Percentiles rank a stretch among this genome's conserved stretches.
Evolutionary conservation across 2,113 vertebrate species (phyloP).

Genomic region (Phrynosoma blainvillii): DNA sequence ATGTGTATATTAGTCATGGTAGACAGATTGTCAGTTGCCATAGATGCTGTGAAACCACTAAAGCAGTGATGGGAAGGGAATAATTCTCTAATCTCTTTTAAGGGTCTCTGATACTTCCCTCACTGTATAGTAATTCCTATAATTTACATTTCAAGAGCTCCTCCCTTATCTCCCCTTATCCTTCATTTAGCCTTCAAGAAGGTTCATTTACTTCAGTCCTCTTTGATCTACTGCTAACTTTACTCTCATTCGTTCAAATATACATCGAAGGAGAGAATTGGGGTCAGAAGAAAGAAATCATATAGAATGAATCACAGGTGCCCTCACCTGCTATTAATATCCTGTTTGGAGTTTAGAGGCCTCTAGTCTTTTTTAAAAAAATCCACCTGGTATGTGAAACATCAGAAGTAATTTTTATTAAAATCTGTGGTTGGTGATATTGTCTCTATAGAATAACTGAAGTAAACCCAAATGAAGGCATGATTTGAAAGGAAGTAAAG

Average conservation of each 20-base stretch:
- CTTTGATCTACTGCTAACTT: background rate
- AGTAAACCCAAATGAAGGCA: constrained; percentile 13
- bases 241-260: background rate
- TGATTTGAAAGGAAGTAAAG: constrained; percentile 7
- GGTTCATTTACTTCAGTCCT: background rate
- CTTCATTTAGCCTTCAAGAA: background rate
- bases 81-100: background rate
- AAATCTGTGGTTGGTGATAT: constrained; percentile 14
- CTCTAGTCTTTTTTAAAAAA: background rate
- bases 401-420: constrained; percentile 25
- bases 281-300: background rate
- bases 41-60: background rate
- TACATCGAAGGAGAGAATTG: background rate
- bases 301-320: constrained; percentile 26
- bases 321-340: constrained; percentile 36
- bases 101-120: background rate
- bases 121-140: background rate
- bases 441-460: constrained; percentile 17
- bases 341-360: constrained; percentile 9
- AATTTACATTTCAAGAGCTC: background rate
- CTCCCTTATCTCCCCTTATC: background rate
- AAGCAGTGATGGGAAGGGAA: background rate
- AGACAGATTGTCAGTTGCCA: background rate
- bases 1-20: background rate
- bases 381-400: constrained; percentile 23